A percentile compares a stretch with the other conserved stretches of the same genome.
phyloP scores from a whole-genome alignment of 2,888 invertebrate species.

The Polylopha cassiicola region DNA sequence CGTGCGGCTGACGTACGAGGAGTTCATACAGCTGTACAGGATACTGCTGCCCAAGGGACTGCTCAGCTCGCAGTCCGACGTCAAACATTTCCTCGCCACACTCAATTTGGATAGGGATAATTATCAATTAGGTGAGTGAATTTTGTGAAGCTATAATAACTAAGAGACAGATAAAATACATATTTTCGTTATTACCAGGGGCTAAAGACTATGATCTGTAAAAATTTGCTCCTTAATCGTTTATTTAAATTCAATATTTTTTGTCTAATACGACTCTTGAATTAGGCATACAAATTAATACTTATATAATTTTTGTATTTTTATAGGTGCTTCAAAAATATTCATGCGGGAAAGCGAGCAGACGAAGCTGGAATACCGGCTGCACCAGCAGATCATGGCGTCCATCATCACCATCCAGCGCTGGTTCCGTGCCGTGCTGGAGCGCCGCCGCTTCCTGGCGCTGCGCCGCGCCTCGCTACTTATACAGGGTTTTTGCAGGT shows the following conservation, averaged over 20 bases:
- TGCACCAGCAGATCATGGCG: conserved; percentile 96
- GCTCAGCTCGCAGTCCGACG: conserved; percentile 90
- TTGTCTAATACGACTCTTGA: too few relatives aligned
- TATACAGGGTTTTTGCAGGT: conserved; percentile 81
- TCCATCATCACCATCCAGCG: conserved; percentile 94
- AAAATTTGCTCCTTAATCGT: too few relatives aligned
- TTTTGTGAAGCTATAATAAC: background rate
- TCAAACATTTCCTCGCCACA: conserved; percentile 88
- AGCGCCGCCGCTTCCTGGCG: conserved; percentile 85
- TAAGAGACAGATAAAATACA: background rate
- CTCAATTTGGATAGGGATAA: conserved; percentile 92
- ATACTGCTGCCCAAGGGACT: conserved; percentile 93
- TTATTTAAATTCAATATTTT: too few relatives aligned
- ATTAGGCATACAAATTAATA: too few relatives aligned
- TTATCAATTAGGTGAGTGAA: conserved; percentile 85
- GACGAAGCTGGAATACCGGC: conserved; percentile 91
- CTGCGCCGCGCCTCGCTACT: conserved; percentile 84
- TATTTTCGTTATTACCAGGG: too few relatives aligned
- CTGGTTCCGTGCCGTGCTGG: conserved; percentile 91
- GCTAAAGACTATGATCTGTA: too few relatives aligned
- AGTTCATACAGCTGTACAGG: conserved; percentile 94
- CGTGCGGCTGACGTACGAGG: conserved; percentile 94
- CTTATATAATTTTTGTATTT: background rate
- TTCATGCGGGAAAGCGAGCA: conserved; percentile 97
- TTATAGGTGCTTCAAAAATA: conserved; percentile 86